These are phyloP conservation scores for Tipula unca DNA, from an alignment of 2,888 invertebrate genomes.

Conservation along the genomic window DNA sequence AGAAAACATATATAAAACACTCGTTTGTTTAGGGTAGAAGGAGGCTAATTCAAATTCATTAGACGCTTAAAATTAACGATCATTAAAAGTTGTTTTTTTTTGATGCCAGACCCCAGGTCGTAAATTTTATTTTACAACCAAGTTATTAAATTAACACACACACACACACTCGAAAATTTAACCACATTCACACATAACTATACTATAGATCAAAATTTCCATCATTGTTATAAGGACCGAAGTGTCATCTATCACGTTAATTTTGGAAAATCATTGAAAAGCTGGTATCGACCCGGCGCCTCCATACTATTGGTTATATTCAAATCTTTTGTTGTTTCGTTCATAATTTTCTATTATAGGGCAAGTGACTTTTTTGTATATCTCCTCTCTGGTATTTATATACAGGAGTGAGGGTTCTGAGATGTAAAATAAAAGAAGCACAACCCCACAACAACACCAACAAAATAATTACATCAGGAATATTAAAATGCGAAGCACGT, in stretches of 20 bases:
- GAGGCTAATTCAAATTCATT: not conserved
- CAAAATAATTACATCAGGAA: not conserved
- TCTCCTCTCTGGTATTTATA: not conserved
- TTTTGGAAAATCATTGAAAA: not conserved
- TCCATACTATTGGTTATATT: too few relatives aligned
- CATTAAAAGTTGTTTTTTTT: not conserved
- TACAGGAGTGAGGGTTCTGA: not conserved
- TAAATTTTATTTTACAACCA: not conserved
- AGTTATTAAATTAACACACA: not conserved
- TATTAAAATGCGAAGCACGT: not conserved
- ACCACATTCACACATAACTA: too few relatives aligned
- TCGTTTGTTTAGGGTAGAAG: too few relatives aligned
- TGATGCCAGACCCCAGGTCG: not conserved
- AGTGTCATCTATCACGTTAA: not conserved
- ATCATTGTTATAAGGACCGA: not conserved
- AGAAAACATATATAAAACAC: not conserved
- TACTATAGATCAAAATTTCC: not conserved
- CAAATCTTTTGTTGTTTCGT: not conserved
- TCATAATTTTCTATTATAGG: not conserved
- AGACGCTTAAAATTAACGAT: not conserved
- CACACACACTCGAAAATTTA: not conserved
- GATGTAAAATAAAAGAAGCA: not conserved
- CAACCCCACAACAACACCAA: not conserved
- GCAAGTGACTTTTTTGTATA: not conserved
- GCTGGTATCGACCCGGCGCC: not conserved